phyloP scores from a whole-genome alignment of 2,113 vertebrate genomes.

The Paracanthobrama guichenoti region DNA sequence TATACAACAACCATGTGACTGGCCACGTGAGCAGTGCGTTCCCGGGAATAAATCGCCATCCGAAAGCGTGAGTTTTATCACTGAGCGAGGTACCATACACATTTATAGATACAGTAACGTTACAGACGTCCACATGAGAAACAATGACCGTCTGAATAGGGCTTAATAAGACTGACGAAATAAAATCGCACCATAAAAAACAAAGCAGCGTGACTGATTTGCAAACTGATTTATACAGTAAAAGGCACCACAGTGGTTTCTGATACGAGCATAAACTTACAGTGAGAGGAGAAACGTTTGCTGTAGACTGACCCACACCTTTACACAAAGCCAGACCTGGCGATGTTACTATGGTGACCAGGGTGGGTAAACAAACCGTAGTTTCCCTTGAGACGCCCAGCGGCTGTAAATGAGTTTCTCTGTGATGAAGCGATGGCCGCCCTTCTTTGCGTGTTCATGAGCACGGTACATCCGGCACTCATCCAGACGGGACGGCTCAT shows the following conservation, averaged over 20 bases:
- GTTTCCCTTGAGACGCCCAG: conserved; percentile 83
- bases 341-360: conserved; percentile 70
- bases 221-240: background rate
- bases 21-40: too few relatives aligned
- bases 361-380: conserved; percentile 82
- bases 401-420: conserved; percentile 91
- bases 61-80: too few relatives aligned
- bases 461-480: conserved; percentile 89
- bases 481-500: conserved; percentile 79
- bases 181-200: background rate
- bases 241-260: background rate
- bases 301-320: background rate
- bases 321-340: background rate
- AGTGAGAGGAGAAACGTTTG: background rate
- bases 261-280: background rate
- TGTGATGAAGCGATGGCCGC: conserved; percentile 93
- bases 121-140: too few relatives aligned
- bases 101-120: too few relatives aligned
- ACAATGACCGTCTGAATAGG: too few relatives aligned
- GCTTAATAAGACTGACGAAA: background rate
- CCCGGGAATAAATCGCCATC: too few relatives aligned
- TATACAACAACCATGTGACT: too few relatives aligned
- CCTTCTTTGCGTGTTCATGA: conserved; percentile 79
- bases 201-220: background rate
- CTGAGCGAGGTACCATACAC: too few relatives aligned